Conservation (phyloP, 2,797 vertebrate species). For the Cetoscarus ocellatus region DNA sequence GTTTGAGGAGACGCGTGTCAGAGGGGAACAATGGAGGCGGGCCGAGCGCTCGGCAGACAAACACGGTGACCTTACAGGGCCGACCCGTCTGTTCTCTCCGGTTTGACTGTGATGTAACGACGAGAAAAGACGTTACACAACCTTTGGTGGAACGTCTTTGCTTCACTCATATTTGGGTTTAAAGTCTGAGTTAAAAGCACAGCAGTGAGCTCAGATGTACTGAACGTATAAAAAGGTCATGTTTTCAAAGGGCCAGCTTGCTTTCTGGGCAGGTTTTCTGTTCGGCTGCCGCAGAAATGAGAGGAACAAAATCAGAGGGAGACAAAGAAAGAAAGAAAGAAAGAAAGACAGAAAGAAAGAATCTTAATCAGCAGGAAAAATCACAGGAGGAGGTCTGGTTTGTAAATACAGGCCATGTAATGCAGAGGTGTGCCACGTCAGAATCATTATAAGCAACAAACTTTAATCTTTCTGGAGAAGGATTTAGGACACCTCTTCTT, state of each 20-base stretch:
- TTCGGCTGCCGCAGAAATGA: not conserved
- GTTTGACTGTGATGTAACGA: conserved; percentile 15
- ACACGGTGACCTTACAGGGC: conserved; percentile 10
- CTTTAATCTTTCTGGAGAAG: no score
- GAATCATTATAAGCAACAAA: no score
- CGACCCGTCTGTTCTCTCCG: conserved; percentile 6
- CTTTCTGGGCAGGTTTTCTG: conserved; percentile 39
- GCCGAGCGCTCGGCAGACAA: conserved; percentile 21
- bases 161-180: conserved; percentile 13
- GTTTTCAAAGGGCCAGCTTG: conserved; percentile 37
- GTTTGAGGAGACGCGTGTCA: conserved; percentile 18
- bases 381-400: not conserved
- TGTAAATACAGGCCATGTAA: not conserved
- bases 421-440: no score
- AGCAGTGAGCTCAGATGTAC: conserved; percentile 32
- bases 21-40: conserved; percentile 10
- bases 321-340: not conserved
- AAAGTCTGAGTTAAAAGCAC: conserved; percentile 41
- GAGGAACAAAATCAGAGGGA: conserved; percentile 8
- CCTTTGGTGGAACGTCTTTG: conserved; percentile 32
- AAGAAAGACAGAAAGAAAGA: not conserved
- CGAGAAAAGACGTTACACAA: conserved; percentile 15
- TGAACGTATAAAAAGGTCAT: conserved; percentile 24
- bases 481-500: no score
- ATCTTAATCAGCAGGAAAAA: conserved; percentile 5